Conservation (phyloP, 2,113 vertebrate species). For the Cephalopterus ornatus region DNA sequence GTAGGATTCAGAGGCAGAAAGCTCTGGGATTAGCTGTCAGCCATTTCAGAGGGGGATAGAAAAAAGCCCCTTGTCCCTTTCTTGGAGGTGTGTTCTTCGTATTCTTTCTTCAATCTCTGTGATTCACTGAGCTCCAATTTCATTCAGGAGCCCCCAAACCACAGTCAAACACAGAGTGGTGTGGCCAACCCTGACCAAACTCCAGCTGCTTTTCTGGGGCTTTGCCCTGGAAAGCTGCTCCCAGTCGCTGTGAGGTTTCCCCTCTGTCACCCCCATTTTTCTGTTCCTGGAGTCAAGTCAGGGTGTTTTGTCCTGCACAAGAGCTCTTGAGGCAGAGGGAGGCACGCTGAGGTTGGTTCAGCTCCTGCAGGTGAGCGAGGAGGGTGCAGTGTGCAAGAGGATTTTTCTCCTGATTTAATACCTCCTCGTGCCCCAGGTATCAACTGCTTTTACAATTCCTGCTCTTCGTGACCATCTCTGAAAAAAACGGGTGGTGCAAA, state of each 20-base stretch:
- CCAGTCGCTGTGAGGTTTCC: background rate
- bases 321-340: rapidly evolving
- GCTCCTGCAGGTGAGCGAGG: rapidly evolving
- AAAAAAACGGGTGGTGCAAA: background rate
- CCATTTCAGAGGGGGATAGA: rapidly evolving
- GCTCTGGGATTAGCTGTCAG: background rate
- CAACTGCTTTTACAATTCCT: background rate
- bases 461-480: background rate
- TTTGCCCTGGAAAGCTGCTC: background rate
- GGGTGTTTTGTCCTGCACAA: background rate
- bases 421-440: background rate
- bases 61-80: background rate
- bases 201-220: rapidly evolving
- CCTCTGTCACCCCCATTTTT: background rate
- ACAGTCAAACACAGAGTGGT: no score
- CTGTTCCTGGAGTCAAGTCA: background rate
- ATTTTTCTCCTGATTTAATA: background rate
- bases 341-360: background rate
- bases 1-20: constrained; percentile 1
- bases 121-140: background rate
- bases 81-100: no score
- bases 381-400: no score
- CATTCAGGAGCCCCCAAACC: background rate
- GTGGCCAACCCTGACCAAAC: background rate
- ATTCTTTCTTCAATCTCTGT: background rate